A percentile compares a stretch with the other conserved stretches of the same genome.
Conservation (phyloP, 2,888 invertebrate genomes). For the Allolobophora icterica region DNA sequence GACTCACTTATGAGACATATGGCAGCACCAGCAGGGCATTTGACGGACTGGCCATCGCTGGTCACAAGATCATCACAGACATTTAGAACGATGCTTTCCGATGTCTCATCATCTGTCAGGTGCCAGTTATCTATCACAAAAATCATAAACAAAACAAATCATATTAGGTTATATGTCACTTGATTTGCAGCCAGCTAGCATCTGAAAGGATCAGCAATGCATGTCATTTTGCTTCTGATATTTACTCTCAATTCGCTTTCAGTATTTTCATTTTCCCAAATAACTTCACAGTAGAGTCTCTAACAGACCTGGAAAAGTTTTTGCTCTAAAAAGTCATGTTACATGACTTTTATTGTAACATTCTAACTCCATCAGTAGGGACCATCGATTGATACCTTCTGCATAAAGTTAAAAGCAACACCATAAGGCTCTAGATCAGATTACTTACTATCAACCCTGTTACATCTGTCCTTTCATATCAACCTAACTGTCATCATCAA, state of each 20-base stretch:
- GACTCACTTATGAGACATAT: background rate
- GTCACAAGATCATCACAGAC: background rate
- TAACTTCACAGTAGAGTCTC: too few species aligned
- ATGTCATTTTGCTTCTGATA: background rate
- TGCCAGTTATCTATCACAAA: background rate
- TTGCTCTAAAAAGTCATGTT: too few species aligned
- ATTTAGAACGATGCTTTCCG: background rate
- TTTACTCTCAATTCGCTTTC: background rate
- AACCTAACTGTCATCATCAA: background rate
- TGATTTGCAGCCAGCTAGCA: background rate
- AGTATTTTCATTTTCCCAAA: too few species aligned
- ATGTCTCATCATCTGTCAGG: background rate
- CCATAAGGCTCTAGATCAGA: too few species aligned
- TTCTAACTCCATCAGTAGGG: too few species aligned
- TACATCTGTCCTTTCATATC: background rate
- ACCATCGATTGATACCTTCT: too few species aligned
- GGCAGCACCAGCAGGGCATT: conserved; percentile 1
- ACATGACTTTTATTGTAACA: too few species aligned
- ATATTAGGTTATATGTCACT: background rate
- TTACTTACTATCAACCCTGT: too few species aligned
- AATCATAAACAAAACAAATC: background rate
- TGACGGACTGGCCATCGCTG: conserved; percentile 11
- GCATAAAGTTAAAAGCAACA: too few species aligned
- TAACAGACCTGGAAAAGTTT: too few species aligned
- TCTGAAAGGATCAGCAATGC: background rate